phyloP scores from a whole-genome alignment of 2,797 vertebrate species.

The Acrocephalus scirpaceus region DNA sequence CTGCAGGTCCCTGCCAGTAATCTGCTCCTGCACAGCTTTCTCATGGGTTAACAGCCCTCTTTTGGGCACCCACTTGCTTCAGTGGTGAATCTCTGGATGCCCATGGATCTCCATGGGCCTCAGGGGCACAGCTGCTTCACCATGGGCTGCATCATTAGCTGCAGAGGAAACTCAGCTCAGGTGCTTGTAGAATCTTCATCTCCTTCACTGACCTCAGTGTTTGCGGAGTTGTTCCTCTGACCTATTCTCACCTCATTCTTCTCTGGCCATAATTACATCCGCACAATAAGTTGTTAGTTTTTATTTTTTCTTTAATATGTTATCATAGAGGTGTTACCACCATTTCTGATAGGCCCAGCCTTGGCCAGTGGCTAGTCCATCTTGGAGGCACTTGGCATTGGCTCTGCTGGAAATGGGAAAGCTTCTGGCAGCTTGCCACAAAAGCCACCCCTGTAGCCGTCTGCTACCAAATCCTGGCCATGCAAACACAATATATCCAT shows the following conservation, averaged over 20 bases:
- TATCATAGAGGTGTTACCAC: background rate
- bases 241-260: background rate
- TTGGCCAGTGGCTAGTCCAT: accelerated
- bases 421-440: background rate
- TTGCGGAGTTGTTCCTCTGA: background rate
- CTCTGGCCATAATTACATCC: background rate
- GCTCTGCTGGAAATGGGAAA: background rate
- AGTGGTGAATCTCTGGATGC: background rate
- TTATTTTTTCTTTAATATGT: background rate
- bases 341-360: background rate
- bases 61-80: background rate
- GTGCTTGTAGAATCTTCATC: too few species aligned
- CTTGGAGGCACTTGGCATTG: background rate
- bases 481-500: background rate
- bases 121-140: too few species aligned
- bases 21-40: background rate
- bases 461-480: background rate
- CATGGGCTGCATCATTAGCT: too few species aligned
- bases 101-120: background rate
- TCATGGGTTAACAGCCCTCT: background rate
- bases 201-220: background rate
- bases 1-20: accelerated
- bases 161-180: background rate
- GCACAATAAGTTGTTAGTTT: too few species aligned
- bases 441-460: background rate